A percentile compares a stretch with the other conserved stretches of the same genome.
Evolutionary conservation across 2,888 invertebrate genomes (phyloP).

Genomic region (Drosophila nr. medialis): DNA sequence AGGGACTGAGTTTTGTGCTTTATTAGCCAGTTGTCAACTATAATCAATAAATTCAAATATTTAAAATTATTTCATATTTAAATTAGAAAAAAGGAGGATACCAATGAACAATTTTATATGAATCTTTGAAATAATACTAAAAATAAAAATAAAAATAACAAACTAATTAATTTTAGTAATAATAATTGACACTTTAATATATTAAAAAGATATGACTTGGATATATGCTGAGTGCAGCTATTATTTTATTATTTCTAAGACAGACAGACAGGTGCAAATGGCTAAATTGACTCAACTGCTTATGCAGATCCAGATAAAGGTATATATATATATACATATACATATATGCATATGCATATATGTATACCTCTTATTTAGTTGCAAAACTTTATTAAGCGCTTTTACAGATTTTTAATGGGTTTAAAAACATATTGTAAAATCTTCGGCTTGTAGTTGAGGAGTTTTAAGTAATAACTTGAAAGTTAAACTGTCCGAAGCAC

Average conservation of each 20-base stretch:
- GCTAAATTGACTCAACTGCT: not conserved
- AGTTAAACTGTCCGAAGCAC: not conserved
- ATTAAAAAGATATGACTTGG: not conserved
- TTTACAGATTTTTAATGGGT: not conserved
- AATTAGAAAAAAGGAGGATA: not conserved
- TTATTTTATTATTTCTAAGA: not conserved
- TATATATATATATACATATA: fast-evolving
- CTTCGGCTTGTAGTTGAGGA: not conserved
- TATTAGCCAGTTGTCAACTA: not conserved
- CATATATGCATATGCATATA: not conserved
- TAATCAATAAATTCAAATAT: not conserved
- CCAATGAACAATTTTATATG: not conserved
- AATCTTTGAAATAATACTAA: not conserved
- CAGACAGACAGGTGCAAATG: not conserved
- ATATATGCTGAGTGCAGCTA: not conserved
- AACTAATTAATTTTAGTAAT: not conserved
- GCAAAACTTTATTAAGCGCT: not conserved
- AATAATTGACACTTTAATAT: not conserved
- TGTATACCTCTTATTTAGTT: not conserved
- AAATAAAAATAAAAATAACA: not conserved
- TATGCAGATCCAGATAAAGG: no score
- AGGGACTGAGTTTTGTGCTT: not conserved
- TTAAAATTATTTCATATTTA: not conserved
- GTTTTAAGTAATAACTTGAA: not conserved
- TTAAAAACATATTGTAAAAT: not conserved